Base-by-base conservation (phyloP, 2,888 invertebrate species). In the Cartodere bifasciata region DNA sequence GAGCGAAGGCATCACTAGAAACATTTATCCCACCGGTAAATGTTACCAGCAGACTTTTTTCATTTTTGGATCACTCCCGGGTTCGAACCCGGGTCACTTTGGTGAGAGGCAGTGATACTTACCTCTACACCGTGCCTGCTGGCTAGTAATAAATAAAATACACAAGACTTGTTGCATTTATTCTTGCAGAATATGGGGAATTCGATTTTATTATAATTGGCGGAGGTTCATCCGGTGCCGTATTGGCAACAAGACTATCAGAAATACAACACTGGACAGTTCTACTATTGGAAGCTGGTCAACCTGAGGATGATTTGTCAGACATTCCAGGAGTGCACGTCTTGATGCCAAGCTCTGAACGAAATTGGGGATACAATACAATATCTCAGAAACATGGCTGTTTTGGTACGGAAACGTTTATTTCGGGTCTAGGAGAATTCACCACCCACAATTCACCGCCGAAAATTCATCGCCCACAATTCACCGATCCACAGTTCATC, bases 261-360 rank as follows among this genome's bases (percentile, higher is more conserved):
- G 45, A 46, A 29, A 29, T 39, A 28, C 34, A 32, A 12, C 29
- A 42, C 28, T 46, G 43, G 43, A 40, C 30, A 11, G 36, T 44
- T 10, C 28, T 46, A 4, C 28, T 45, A 6, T 13, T 46, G 17
- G 46, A 45, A 36, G 46, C 46, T 2, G 46, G 70, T 64, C 2
- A 63, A 11, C 78, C 80, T 41, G 83, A 84, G 52, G 80, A 77
- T 0, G 81, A 82, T 46, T 75, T 82, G 24, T 76, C 81, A 1
- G 83, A 83, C 51, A 83, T 83, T 3, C 84, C 84, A 1, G 61
- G 81, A 25, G 55, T 84, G 5, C 83, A 82, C 9, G 53, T 82
- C 22, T 85, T 81, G 56, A 64, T 85, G 45, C 84, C 85, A 56
- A 79, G 80, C 46, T 83, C 82, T 51, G 79, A 80, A 61, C 54